Evolutionary conservation across 2,888 invertebrate genomes (phyloP), one percentile per base, ranked within the genome.

Genomic region (Schizotus pectinicornis): DNA sequence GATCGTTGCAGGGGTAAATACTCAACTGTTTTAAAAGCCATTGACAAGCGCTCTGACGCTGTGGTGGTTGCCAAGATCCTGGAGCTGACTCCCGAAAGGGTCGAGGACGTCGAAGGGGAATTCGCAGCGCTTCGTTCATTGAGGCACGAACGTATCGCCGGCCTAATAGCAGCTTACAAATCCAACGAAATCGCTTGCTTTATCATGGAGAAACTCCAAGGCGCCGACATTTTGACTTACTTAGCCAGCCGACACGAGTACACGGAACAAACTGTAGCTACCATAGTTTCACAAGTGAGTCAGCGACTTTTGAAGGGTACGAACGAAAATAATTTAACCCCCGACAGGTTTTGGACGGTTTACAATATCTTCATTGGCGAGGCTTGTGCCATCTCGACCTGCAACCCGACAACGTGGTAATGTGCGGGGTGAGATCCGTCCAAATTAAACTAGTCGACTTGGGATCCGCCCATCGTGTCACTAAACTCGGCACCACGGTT

Each of bases 341-440:
- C 12, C 60, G 64, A 7, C 64, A 85, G 83, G 81, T 95, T 0
- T 80, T 95, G 54, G 94, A 96, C 73, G 97, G 89, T 0, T 81
- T 98, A 0, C 96, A 97, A 79, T 98, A 96, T 79, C 82, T 99
- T 36, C 98, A 98, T 79, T 96, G 96, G 92, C 85, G 94, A 70
- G 95, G 95, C 1, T 88, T 89, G 67, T 91, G 92, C 68, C 94
- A 95, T 77, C 81, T 96, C 61, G 92, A 96, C 77, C 82, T 97
- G 45, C 94, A 98, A 78, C 98, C 98, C 0, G 95, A 96, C 75
- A 98, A 98, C 79, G 86, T 98, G 14, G 93, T 97, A 2, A 93
- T 98, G 90, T 88, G 91, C 1, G 89, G 90, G 0, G 89, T 94
- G 9, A 83, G 95, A 65, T 89, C 91, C 0, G 86, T 91, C 6